These are phyloP conservation scores for Tamandua tetradactyla DNA, from an alignment of 2,797 vertebrate genomes.

Conservation along the genomic window DNA sequence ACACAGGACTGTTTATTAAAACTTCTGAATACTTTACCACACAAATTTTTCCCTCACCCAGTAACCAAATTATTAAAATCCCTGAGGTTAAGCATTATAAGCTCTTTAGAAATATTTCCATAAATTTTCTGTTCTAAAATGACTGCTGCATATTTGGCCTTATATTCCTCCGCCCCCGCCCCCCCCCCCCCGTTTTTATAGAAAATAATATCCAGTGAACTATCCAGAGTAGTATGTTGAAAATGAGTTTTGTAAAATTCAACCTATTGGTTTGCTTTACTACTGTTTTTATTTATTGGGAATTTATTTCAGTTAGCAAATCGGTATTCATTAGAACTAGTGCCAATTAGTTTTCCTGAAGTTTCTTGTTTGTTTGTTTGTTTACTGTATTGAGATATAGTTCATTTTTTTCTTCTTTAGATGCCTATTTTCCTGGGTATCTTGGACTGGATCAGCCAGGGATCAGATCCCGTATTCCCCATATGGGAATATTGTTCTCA, in stretches of 20 bases:
- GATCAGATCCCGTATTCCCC: neutral
- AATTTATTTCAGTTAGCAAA: neutral
- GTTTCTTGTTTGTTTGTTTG: too few species aligned
- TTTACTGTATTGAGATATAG: neutral
- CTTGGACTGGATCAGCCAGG: neutral
- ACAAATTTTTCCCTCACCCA: neutral
- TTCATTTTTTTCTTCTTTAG: constrained; percentile 8
- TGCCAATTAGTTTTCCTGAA: constrained; percentile 29
- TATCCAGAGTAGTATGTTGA: constrained; percentile 19
- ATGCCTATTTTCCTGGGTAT: constrained; percentile 7
- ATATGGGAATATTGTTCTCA: neutral
- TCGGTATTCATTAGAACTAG: constrained; percentile 15
- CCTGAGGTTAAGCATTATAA: neutral
- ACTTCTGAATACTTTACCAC: neutral
- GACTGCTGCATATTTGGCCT: neutral
- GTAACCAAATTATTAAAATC: constrained; percentile 6
- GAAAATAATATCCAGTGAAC: neutral
- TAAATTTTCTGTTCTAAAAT: constrained; percentile 13
- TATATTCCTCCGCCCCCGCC: neutral
- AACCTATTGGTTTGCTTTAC: neutral
- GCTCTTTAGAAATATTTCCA: constrained; percentile 16
- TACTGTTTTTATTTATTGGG: neutral
- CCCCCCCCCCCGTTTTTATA: neutral
- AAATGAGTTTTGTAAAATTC: constrained; percentile 54
- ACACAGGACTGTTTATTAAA: neutral